Percentiles rank a stretch among this genome's conserved stretches.
Conservation (phyloP, 2,113 vertebrate genomes). For the Microcebus tavaratra region DNA sequence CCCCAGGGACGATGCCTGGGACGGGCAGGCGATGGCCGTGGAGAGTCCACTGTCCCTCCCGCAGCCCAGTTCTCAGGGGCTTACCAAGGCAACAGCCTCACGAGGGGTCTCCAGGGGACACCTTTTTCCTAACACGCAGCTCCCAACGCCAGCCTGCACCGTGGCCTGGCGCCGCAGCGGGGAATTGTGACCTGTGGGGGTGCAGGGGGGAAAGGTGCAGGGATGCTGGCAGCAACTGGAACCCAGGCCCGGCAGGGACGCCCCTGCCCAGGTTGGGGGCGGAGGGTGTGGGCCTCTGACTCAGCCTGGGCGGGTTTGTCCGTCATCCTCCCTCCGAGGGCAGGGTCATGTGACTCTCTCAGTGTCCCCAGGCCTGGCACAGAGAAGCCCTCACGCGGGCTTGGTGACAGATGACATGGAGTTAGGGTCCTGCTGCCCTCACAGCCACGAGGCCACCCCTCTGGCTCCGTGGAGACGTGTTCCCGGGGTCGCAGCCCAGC, state of each 20-base stretch:
- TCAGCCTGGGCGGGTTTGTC: background rate
- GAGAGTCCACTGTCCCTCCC: no score
- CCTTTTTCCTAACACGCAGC: background rate
- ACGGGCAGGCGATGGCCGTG: rapidly evolving
- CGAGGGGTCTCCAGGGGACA: background rate
- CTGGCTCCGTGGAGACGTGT: background rate
- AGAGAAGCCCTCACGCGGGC: background rate
- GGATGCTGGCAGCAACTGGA: background rate
- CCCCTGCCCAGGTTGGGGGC: background rate
- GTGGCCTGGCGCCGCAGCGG: background rate
- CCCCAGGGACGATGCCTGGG: rapidly evolving
- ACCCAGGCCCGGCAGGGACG: background rate
- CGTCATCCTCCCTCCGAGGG: background rate
- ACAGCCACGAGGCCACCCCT: background rate
- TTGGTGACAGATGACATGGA: background rate
- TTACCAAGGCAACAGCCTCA: background rate
- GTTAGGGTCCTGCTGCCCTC: background rate
- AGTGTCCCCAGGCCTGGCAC: background rate
- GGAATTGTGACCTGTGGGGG: background rate
- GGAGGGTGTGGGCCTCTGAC: background rate
- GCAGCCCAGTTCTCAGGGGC: background rate
- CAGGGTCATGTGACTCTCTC: background rate
- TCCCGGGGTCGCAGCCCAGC: background rate
- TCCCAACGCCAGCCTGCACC: rapidly evolving
- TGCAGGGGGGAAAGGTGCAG: background rate